phyloP scores from a whole-genome alignment of 2,113 vertebrate genomes.

The Dermatemys mawii region DNA sequence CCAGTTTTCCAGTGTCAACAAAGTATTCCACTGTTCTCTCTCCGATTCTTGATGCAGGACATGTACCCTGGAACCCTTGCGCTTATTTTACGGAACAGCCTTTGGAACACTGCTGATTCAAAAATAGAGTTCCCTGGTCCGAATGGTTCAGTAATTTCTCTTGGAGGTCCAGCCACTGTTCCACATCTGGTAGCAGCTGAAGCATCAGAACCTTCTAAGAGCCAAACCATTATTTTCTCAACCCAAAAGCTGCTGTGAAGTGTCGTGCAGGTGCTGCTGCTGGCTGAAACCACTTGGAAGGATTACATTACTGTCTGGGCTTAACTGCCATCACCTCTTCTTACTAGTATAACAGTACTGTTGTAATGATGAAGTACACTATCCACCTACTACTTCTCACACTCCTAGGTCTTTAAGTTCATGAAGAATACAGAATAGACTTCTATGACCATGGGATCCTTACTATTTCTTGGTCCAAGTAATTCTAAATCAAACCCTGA shows the following conservation, averaged over 20 bases:
- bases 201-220: background rate
- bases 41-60: background rate
- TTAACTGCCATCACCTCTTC: background rate
- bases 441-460: background rate
- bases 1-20: fast-evolving
- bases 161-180: background rate
- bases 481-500: background rate
- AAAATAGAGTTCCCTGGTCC: background rate
- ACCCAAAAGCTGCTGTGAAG: background rate
- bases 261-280: background rate
- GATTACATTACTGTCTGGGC: background rate
- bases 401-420: background rate
- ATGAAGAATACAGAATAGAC: background rate
- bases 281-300: background rate
- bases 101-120: background rate
- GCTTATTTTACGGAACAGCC: background rate
- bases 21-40: background rate
- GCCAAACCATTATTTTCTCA: background rate
- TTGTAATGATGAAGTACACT: background rate
- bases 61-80: background rate
- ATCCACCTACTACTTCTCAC: background rate
- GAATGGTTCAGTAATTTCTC: background rate
- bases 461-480: background rate
- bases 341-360: background rate
- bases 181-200: background rate